phyloP scores from a whole-genome alignment of 1,140 invertebrate genomes.

The Grapholita molesta region DNA sequence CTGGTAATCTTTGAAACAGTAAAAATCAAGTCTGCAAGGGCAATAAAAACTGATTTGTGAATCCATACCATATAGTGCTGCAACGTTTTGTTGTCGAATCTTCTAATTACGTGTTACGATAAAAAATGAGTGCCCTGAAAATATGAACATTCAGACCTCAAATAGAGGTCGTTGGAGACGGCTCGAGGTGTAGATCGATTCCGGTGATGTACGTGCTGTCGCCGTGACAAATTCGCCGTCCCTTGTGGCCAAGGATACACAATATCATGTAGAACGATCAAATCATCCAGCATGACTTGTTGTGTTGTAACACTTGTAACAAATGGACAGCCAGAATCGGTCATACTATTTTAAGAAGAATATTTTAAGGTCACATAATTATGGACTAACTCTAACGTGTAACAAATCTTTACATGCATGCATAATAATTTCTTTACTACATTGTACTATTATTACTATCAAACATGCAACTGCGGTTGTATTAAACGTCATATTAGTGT shows the following conservation, averaged over 20 bases:
- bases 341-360: neutral
- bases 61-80: too few species aligned
- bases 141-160: neutral
- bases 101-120: too few species aligned
- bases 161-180: neutral
- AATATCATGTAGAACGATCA: neutral
- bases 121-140: too few species aligned
- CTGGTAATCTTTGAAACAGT: too few species aligned
- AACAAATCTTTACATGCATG: too few species aligned
- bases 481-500: neutral
- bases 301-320: neutral
- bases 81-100: too few species aligned
- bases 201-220: slow-evolving; percentile 6
- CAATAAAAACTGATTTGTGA: too few species aligned
- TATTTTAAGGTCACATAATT: too few species aligned
- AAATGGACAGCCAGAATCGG: neutral
- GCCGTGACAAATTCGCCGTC: neutral
- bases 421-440: neutral
- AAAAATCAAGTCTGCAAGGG: too few species aligned
- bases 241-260: neutral
- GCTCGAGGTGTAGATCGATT: slow-evolving; percentile 6
- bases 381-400: too few species aligned
- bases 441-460: neutral
- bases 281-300: neutral
- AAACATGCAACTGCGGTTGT: neutral